Evolutionary conservation across 1,140 invertebrate genomes (phyloP).

Genomic region (Yoshiicerus persimilis): DNA sequence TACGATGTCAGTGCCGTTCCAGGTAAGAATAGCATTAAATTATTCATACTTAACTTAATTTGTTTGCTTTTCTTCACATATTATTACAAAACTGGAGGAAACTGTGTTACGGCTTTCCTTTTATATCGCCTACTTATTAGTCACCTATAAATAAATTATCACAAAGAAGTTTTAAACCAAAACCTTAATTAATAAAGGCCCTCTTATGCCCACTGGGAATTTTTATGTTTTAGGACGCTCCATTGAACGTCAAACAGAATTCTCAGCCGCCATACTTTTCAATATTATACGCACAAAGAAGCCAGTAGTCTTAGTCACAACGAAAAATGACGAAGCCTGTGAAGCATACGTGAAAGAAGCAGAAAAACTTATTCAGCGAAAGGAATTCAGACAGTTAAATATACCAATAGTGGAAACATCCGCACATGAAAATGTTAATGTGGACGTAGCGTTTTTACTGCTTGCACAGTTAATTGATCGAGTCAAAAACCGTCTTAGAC

Average conservation of each 20-base stretch:
- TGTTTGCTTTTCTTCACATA: background rate
- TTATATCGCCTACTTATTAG: too few relatives aligned
- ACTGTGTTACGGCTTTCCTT: too few relatives aligned
- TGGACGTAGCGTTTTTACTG: conserved; percentile 89
- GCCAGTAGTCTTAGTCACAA: conserved; percentile 90
- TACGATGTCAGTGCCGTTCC: conserved; percentile 94
- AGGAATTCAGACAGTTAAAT: conserved; percentile 75
- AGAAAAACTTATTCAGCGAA: conserved; percentile 81
- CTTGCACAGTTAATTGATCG: conserved; percentile 89
- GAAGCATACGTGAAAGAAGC: conserved; percentile 85
- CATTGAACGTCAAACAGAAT: conserved; percentile 80
- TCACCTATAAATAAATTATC: too few relatives aligned
- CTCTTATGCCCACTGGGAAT: too few relatives aligned
- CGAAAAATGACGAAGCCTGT: conserved; percentile 93
- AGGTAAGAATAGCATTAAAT: conserved; percentile 55
- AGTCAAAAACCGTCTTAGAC: conserved; percentile 67
- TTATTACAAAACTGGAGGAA: too few relatives aligned
- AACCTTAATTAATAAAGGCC: too few relatives aligned
- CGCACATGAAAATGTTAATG: conserved; percentile 94
- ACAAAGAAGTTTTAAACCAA: too few relatives aligned
- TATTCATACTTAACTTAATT: too few relatives aligned
- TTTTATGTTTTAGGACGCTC: conserved; percentile 61
- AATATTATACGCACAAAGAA: conserved; percentile 91
- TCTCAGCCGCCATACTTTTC: conserved; percentile 76
- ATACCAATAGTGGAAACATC: conserved; percentile 93